Conservation (phyloP, 2,888 invertebrate genomes). For the Nymphalis polychloros region DNA sequence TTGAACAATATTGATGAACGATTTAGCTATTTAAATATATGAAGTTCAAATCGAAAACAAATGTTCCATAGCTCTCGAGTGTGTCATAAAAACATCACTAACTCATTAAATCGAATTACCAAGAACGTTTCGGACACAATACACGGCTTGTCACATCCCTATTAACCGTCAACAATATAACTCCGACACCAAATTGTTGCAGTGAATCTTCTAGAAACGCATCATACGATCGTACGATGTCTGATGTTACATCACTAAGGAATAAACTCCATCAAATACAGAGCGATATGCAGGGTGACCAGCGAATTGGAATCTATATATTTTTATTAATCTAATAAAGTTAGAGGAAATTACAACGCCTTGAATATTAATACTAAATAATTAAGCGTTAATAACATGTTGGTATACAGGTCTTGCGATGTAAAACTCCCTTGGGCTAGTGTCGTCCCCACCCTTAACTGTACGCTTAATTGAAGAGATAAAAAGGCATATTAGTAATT, state of each 20-base stretch:
- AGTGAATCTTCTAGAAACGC: constrained; percentile 29
- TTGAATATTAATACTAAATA: too few species aligned
- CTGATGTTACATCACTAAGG: constrained; percentile 46
- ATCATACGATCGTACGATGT: constrained; percentile 48
- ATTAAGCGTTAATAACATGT: too few species aligned
- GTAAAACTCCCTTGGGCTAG: too few species aligned
- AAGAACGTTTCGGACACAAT: constrained; percentile 28
- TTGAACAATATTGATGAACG: too few species aligned
- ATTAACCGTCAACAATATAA: constrained; percentile 29
- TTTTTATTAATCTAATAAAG: too few species aligned
- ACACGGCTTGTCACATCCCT: constrained; percentile 28
- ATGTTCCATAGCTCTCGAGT: not conserved
- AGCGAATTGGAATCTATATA: not conserved
- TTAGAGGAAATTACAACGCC: too few species aligned
- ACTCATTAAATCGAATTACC: constrained; percentile 16
- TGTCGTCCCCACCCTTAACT: too few species aligned
- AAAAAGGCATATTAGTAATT: too few species aligned
- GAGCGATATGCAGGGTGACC: not conserved
- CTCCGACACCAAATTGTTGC: constrained; percentile 29
- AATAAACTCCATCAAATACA: constrained; percentile 43
- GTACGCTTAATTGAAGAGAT: too few species aligned
- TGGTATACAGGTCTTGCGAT: too few species aligned
- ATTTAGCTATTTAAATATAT: too few species aligned
- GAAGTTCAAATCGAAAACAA: not conserved
- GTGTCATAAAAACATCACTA: constrained; percentile 1